Percentiles rank a stretch among this genome's conserved stretches.
Evolutionary conservation across 2,113 vertebrate genomes (phyloP).

Genomic region (Osmerus eperlanus): DNA sequence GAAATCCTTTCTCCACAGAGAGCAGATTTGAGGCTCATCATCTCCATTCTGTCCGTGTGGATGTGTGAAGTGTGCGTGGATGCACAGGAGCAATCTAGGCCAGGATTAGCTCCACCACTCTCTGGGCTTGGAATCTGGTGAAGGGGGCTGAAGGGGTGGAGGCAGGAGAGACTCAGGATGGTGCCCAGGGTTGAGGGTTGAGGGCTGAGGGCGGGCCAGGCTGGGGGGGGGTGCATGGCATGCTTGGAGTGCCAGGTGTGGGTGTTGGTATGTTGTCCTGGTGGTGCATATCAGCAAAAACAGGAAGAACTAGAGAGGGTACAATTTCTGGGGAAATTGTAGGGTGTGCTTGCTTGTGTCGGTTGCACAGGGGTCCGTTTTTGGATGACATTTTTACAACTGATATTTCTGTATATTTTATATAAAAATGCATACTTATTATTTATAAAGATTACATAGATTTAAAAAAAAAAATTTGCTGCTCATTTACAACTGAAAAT

Average conservation of each 20-base stretch:
- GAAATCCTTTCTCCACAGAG: conserved; percentile 46
- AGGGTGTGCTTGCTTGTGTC: too few relatives aligned
- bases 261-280: not conserved
- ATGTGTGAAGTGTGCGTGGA: conserved; percentile 43
- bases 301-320: too few relatives aligned
- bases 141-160: not conserved
- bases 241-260: not conserved
- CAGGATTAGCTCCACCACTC: conserved; percentile 58
- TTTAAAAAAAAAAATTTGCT: too few relatives aligned
- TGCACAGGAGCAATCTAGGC: conserved; percentile 48
- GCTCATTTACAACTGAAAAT: too few relatives aligned
- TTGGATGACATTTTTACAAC: too few relatives aligned
- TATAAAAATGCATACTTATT: too few relatives aligned
- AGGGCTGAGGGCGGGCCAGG: conserved; percentile 9
- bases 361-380: too few relatives aligned
- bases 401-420: too few relatives aligned
- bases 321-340: too few relatives aligned
- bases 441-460: too few relatives aligned
- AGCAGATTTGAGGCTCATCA: conserved; percentile 53
- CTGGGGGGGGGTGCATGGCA: not conserved
- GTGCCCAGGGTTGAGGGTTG: conserved; percentile 15
- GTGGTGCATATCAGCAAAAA: not conserved
- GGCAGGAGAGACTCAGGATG: not conserved
- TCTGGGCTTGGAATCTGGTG: conserved; percentile 49
- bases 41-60: conserved; percentile 54